Conservation (phyloP, 2,113 vertebrate genomes). For the Pseudolaguvia tuberculata region DNA sequence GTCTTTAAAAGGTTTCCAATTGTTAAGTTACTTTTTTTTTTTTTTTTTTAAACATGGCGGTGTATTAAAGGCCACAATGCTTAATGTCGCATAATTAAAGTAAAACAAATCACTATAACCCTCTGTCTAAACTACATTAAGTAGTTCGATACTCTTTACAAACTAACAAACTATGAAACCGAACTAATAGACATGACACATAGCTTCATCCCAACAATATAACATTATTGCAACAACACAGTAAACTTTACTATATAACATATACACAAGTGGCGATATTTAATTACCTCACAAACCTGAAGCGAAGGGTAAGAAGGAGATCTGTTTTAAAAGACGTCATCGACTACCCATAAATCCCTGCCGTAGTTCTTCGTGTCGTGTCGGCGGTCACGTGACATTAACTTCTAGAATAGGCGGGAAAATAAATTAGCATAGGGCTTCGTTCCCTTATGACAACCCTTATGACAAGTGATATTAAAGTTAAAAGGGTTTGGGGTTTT, state of each 20-base stretch:
- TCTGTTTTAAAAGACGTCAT: conserved; percentile 35
- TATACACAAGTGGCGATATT: no score
- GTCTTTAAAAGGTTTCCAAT: neutral
- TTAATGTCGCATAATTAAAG: neutral
- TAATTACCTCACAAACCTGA: conserved; percentile 7
- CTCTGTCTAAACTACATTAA: neutral
- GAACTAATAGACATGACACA: neutral
- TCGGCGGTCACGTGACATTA: conserved; percentile 35
- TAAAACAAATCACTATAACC: neutral
- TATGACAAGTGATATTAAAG: neutral
- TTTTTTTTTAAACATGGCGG: no score
- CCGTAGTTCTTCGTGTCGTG: conserved; percentile 2
- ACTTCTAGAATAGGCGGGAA: conserved; percentile 18
- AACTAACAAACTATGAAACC: neutral
- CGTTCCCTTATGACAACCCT: neutral
- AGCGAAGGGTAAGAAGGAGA: neutral
- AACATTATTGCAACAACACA: neutral
- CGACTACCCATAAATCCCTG: conserved; percentile 37
- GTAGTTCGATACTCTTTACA: neutral
- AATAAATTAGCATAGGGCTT: neutral
- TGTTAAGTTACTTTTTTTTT: no score
- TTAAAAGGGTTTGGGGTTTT: neutral
- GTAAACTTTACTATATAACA: no score
- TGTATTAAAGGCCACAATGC: neutral
- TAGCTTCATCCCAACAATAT: neutral